Conservation (phyloP, 2,888 invertebrate genomes). For the Drosophila histrio region DNA sequence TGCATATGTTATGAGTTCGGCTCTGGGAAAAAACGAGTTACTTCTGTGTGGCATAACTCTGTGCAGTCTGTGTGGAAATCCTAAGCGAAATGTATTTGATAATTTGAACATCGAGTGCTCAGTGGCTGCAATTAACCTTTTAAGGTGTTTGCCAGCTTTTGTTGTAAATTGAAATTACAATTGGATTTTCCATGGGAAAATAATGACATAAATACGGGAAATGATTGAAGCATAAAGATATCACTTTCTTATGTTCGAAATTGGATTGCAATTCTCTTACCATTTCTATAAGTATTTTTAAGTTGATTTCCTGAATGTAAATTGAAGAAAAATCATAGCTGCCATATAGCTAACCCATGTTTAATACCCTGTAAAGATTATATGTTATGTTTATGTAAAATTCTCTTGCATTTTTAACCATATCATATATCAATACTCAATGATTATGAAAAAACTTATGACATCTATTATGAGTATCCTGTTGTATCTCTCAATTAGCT, state of each 20-base stretch:
- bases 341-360: too few species aligned
- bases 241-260: constrained; percentile 7
- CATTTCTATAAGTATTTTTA: background rate
- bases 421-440: background rate
- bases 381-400: too few species aligned
- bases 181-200: constrained; percentile 27
- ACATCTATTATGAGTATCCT: constrained; percentile 16
- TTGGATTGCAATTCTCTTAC: background rate
- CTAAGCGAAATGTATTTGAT: constrained; percentile 18
- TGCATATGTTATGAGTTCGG: constrained; percentile 61
- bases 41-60: constrained; percentile 40
- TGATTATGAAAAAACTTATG: background rate
- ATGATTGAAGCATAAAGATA: background rate
- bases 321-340: too few species aligned
- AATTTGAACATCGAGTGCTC: constrained; percentile 24
- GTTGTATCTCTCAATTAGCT: constrained; percentile 20
- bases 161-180: constrained; percentile 9
- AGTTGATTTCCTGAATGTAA: background rate
- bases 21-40: constrained; percentile 50
- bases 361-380: too few species aligned
- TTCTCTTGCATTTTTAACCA: background rate
- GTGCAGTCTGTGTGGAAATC: constrained; percentile 13
- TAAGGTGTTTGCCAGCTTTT: constrained; percentile 30
- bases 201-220: background rate
- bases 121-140: constrained; percentile 49